Percentiles rank a stretch among this genome's conserved stretches.
Evolutionary conservation across 1,140 invertebrate genomes (phyloP).

Genomic region (Acromyrmex charruanus): DNA sequence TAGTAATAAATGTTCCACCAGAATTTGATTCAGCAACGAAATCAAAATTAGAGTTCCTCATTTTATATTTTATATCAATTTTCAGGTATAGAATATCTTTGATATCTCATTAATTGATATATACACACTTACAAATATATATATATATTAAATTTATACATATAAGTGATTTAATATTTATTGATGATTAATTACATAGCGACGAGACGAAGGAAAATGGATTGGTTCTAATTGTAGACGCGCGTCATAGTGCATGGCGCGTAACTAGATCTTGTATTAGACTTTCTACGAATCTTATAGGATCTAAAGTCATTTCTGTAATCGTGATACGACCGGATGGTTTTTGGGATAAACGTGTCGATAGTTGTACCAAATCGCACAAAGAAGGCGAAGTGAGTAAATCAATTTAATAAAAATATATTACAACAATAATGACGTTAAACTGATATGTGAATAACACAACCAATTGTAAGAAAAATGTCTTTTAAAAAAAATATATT

Average conservation of each 20-base stretch:
- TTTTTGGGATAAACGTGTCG: conserved; percentile 92
- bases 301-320: conserved; percentile 86
- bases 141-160: conserved; percentile 17
- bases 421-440: background rate
- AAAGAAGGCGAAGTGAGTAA: conserved; percentile 88
- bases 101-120: background rate
- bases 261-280: conserved; percentile 89
- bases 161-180: conserved; percentile 3
- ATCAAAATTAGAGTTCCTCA: conserved; percentile 86
- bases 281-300: conserved; percentile 86
- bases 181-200: conserved; percentile 72
- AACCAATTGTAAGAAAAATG: too few relatives aligned
- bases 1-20: conserved; percentile 88
- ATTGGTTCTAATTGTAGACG: conserved; percentile 89
- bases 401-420: background rate
- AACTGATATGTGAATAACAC: too few relatives aligned
- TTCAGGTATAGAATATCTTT: conserved; percentile 86
- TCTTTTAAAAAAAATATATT: too few relatives aligned
- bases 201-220: conserved; percentile 86
- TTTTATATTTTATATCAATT: conserved; percentile 88
- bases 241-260: conserved; percentile 89
- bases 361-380: conserved; percentile 90
- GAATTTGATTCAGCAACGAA: conserved; percentile 87
- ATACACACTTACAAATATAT: background rate
- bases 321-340: conserved; percentile 90